Conservation (phyloP, 2,113 vertebrate genomes). For the Tamias sibiricus region DNA sequence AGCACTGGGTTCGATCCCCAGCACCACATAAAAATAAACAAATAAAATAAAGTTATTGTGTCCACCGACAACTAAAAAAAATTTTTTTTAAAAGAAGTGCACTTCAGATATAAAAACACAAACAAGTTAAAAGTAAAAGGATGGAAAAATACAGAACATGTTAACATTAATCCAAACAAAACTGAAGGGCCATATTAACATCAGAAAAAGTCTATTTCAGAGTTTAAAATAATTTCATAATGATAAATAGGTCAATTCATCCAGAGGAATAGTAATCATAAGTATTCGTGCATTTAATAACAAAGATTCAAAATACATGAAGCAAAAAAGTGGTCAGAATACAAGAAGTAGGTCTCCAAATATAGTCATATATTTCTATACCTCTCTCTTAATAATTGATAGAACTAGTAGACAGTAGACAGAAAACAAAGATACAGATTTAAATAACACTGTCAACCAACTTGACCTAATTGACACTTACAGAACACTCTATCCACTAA, state of each 20-base stretch:
- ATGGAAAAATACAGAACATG: neutral
- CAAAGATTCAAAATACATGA: constrained; percentile 21
- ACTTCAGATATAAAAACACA: constrained; percentile 48
- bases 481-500: neutral
- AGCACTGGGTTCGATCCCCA: no score
- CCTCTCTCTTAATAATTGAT: neutral
- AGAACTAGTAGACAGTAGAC: neutral
- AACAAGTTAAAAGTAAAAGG: constrained; percentile 38
- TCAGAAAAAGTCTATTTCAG: constrained; percentile 9
- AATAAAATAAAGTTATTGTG: no score
- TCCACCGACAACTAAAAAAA: no score
- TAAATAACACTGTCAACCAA: neutral
- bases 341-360: neutral
- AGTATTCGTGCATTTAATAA: constrained; percentile 33
- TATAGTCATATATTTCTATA: neutral
- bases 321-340: constrained; percentile 36
- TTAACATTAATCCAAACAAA: constrained; percentile 47
- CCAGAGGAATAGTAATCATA: neutral
- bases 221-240: neutral
- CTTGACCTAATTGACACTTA: constrained; percentile 10
- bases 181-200: neutral
- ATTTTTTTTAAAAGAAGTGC: neutral
- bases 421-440: neutral
- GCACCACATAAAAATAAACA: no score
- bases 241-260: neutral